Base-by-base conservation (phyloP, 2,888 invertebrate genomes). In the Limnephilus auricula region DNA sequence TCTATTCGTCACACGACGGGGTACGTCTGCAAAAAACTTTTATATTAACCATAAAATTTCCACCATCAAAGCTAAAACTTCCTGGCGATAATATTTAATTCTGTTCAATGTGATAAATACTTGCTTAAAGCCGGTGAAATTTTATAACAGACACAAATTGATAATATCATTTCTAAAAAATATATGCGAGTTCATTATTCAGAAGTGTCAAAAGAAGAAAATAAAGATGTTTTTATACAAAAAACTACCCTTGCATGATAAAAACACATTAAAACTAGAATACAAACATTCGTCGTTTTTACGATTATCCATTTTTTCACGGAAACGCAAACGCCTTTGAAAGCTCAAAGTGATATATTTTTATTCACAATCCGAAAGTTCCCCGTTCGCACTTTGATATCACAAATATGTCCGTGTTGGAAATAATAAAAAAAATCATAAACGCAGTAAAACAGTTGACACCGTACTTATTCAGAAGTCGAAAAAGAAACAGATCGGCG, bases 381-480 rank as follows among this genome's bases (percentile, higher is more conserved):
- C 13, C 31, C 34, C 25, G 31, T 88, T 88, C 87, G 65, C 87
- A 88, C 87, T 88, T 88, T 37, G 18, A 30, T 78, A 78, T 78
- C 87, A 37, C 25, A 78, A 78, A 65, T 78, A 79, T 78, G 31
- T 88, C 87, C 87, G 87, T 88, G 87, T 88, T 78, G 34, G 78
- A 88, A 88, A 88, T 88, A 78, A 37, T 85, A 85, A 85, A 85
- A 40, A 78, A 78, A 88, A 78, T 78, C 78, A 79, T 88, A 78
- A 85, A 85, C 40, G 85, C 40, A 85, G 40, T 40, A 30, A 40
- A 85, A 79, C 79, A n/a, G 87, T 88, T 88, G 87, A 78, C 85
- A 85, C 85, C 85, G n/a, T 40, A 34, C 25, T 37, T 65, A 37
- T 85, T 30, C 30, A 40, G 82, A 82, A 65, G 65, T 65, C 79